phyloP scores from a whole-genome alignment of 2,888 invertebrate genomes.

The Patella pellucida region DNA sequence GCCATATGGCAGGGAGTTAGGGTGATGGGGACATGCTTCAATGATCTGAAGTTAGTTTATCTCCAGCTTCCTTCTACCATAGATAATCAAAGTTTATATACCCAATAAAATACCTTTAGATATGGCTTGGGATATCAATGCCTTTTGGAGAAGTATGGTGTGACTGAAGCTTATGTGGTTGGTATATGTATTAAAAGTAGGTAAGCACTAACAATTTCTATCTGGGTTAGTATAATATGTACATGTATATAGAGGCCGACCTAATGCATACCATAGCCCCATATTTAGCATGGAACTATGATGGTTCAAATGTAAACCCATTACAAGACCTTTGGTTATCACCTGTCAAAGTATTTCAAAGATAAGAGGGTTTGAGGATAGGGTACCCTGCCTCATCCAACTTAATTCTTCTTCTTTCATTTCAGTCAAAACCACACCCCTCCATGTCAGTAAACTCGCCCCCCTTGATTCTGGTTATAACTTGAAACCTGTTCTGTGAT shows the following conservation, averaged over 20 bases:
- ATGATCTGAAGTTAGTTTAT: not conserved
- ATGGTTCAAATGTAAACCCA: conserved; percentile 11
- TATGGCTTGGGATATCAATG: no score
- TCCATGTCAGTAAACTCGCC: conserved; percentile 31
- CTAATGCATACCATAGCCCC: conserved; percentile 13
- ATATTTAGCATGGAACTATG: conserved; percentile 6
- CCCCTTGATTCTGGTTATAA: conserved; percentile 42
- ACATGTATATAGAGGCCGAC: no score
- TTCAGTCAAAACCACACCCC: conserved; percentile 25
- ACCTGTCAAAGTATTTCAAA: conserved; percentile 7
- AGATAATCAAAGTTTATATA: no score
- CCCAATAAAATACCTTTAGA: no score
- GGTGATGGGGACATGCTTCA: not conserved
- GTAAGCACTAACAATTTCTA: not conserved
- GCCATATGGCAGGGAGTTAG: not conserved
- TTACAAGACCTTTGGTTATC: conserved; percentile 13
- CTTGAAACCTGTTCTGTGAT: conserved; percentile 42
- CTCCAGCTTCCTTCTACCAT: no score
- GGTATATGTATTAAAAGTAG: not conserved
- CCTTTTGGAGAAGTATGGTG: no score
- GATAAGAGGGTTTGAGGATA: not conserved
- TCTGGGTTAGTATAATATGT: not conserved
- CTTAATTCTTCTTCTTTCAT: conserved; percentile 35
- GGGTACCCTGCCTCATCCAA: conserved; percentile 1
- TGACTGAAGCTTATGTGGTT: no score